Evolutionary conservation across 2,797 vertebrate species (phyloP).

Genomic region (Fratercula arctica): DNA sequence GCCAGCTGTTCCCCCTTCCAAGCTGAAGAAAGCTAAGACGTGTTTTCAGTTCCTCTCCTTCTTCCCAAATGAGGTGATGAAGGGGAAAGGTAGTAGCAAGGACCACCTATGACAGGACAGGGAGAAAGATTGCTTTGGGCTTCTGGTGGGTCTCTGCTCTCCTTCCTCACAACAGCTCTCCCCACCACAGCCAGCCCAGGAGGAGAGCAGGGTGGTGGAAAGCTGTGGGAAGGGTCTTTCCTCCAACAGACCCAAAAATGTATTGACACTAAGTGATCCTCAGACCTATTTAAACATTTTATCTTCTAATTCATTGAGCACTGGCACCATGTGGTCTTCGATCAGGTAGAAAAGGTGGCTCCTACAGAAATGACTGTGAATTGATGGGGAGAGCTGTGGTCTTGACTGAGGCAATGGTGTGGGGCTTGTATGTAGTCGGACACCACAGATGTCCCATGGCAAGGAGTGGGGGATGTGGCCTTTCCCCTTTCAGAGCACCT

Average conservation of each 20-base stretch:
- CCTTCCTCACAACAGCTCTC: neutral
- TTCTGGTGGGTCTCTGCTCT: neutral
- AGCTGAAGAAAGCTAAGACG: neutral
- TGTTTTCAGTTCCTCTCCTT: neutral
- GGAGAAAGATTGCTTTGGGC: neutral
- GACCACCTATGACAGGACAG: neutral
- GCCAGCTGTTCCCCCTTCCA: neutral
- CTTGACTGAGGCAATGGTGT: neutral
- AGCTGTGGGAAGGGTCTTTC: neutral
- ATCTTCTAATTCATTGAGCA: neutral
- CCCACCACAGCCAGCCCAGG: neutral
- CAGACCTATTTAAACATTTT: neutral
- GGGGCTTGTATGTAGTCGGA: neutral
- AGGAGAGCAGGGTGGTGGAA: neutral
- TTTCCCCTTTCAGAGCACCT: neutral
- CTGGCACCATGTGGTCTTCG: fast-evolving
- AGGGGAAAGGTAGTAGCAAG: neutral
- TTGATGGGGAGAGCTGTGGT: neutral
- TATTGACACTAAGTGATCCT: neutral
- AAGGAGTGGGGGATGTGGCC: neutral
- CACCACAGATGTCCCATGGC: neutral
- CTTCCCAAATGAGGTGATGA: neutral
- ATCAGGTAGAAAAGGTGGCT: neutral
- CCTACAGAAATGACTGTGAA: neutral
- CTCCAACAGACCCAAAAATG: neutral